Evolutionary conservation across 2,888 invertebrate species (phyloP).

Genomic region (Argynnis bischoffii): DNA sequence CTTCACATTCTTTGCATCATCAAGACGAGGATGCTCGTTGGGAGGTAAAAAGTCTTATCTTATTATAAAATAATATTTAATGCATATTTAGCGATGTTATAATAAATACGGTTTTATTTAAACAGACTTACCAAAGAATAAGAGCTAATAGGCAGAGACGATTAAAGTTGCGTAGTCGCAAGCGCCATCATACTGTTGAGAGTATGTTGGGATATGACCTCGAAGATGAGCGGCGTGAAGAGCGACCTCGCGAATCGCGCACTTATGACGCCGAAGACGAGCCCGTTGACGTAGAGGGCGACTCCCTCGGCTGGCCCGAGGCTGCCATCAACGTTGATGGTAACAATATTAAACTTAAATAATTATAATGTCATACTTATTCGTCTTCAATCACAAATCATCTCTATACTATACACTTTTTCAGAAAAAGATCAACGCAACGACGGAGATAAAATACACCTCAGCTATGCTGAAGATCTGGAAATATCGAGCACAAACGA

Average conservation of each 20-base stretch:
- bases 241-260: conserved; percentile 65
- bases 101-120: neutral
- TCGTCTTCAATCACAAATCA: too few relatives aligned
- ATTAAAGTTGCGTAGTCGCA: conserved; percentile 76
- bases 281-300: conserved; percentile 78
- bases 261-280: conserved; percentile 76
- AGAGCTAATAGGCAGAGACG: conserved; percentile 78
- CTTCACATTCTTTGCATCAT: conserved; percentile 69
- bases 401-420: conserved; percentile 6
- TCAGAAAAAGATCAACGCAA: conserved; percentile 71
- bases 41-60: conserved; percentile 58
- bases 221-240: conserved; percentile 73
- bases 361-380: too few relatives aligned
- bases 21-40: conserved; percentile 79
- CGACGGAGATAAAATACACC: conserved; percentile 70
- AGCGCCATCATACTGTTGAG: conserved; percentile 80
- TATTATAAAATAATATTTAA: neutral
- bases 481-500: conserved; percentile 81
- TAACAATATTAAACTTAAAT: conserved; percentile 37
- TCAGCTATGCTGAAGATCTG: conserved; percentile 75
- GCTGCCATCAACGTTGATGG: conserved; percentile 70
- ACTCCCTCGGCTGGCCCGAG: conserved; percentile 78
- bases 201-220: conserved; percentile 79
- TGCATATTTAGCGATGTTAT: neutral
- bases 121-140: conserved; percentile 76